Base-by-base conservation (phyloP, 2,888 invertebrate species). In the Xylophagus ater region DNA sequence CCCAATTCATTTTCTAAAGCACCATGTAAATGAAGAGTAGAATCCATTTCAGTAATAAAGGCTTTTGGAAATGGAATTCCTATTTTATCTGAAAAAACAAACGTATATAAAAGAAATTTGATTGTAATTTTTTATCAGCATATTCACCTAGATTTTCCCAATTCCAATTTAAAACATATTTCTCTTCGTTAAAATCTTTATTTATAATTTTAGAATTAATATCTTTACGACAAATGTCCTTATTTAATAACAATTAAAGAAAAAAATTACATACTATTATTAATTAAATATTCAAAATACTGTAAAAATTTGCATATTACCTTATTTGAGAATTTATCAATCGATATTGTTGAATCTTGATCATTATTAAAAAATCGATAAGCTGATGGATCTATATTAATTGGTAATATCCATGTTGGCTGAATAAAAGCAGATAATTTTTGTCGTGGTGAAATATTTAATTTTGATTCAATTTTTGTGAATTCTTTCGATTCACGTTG, bases 31-130 rank as follows among this genome's bases (percentile, higher is more conserved):
- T 53, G 47, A 10, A 57, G 38, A 2, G 48, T 35, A 5, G 41
- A 38, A 28, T 45, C 48, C 1, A 49, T 34, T 44, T 57, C 56
- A 4, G 50, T 45, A 5, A 49, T 47, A 46, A 55, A 54, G 8
- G 51, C 48, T 18, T 49, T 51, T 2, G 44, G 39, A 4, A 49
- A 33, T 2, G 46, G 37, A n/a, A 53, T 44, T 30, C n/a, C n/a
- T n/a, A n/a, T n/a, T n/a, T n/a, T n/a, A n/a, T n/a, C n/a, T n/a
- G n/a, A n/a, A n/a, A n/a, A n/a, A n/a, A n/a, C n/a, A n/a, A n/a
- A n/a, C n/a, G n/a, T n/a, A n/a, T n/a, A n/a, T n/a, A n/a, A n/a
- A n/a, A n/a, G n/a, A n/a, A n/a, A n/a, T n/a, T n/a, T n/a, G n/a
- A n/a, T n/a, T n/a, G n/a, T n/a, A n/a, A n/a, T n/a, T n/a, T n/a